Evolutionary conservation across 2,797 vertebrate species (phyloP).

Genomic region (Urophycis tenuis): DNA sequence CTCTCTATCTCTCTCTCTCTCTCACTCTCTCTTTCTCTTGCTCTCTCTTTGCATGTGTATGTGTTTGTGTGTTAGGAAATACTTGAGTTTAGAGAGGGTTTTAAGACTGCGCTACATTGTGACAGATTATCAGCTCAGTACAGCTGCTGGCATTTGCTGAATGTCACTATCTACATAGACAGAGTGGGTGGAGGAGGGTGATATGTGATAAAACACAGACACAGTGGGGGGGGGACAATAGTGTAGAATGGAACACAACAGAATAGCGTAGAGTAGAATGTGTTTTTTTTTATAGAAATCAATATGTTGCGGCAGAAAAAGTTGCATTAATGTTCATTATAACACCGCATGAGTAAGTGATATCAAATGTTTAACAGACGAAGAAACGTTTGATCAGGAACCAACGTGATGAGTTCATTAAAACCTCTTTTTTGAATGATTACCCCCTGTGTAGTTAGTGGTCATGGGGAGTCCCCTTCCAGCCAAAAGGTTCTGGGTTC

Average conservation of each 20-base stretch:
- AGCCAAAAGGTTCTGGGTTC: background rate
- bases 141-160: constrained; percentile 56
- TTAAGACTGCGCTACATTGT: constrained; percentile 45
- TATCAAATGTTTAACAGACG: background rate
- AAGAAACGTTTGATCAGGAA: background rate
- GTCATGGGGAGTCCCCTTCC: too few relatives aligned
- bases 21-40: background rate
- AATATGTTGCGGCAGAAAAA: constrained; percentile 7
- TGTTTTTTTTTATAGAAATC: background rate
- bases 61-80: constrained; percentile 25
- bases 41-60: background rate
- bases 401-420: background rate
- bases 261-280: constrained; percentile 5
- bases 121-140: constrained; percentile 51
- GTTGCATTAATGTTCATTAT: background rate
- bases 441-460: background rate
- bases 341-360: background rate
- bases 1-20: background rate
- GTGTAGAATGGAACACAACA: constrained; percentile 17
- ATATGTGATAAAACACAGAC: constrained; percentile 15
- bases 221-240: constrained; percentile 35
- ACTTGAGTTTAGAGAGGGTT: constrained; percentile 44
- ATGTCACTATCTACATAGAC: constrained; percentile 52
- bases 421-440: background rate
- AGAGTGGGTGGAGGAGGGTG: constrained; percentile 32